Evolutionary conservation across 2,888 invertebrate species (phyloP).

Genomic region (Drosophila nr. medialis): DNA sequence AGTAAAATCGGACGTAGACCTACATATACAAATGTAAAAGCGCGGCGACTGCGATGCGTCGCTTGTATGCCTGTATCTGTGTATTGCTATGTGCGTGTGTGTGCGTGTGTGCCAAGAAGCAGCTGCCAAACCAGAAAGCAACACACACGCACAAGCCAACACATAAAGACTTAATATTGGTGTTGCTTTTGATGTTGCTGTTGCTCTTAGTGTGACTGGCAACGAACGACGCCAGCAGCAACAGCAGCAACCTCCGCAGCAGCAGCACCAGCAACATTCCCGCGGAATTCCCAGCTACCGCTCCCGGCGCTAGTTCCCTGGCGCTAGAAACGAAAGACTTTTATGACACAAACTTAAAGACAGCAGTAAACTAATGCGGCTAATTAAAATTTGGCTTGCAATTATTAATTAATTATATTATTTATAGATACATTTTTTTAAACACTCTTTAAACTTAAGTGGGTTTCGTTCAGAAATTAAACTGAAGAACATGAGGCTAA

Average conservation of each 20-base stretch:
- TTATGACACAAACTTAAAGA: conserved; percentile 43
- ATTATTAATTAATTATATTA: neutral
- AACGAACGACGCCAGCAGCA: conserved; percentile 52
- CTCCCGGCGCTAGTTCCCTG: conserved; percentile 34
- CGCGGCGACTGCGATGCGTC: conserved; percentile 37
- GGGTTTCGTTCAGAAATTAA: neutral
- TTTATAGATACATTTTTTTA: neutral
- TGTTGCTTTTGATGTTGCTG: conserved; percentile 21
- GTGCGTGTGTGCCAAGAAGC: conserved; percentile 65
- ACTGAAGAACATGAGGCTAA: neutral
- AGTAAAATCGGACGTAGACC: conserved; percentile 85
- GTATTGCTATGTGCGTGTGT: conserved; percentile 12
- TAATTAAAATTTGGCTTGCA: conserved; percentile 17
- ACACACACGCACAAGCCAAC: conserved; percentile 43
- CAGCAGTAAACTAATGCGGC: conserved; percentile 22
- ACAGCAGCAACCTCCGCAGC: conserved; percentile 14
- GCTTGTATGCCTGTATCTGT: conserved; percentile 19
- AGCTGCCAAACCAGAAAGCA: conserved; percentile 73
- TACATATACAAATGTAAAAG: conserved; percentile 83
- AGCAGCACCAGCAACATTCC: conserved; percentile 27
- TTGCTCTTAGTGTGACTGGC: conserved; percentile 49
- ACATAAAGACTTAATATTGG: conserved; percentile 18
- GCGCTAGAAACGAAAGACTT: conserved; percentile 53
- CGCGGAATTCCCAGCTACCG: conserved; percentile 50
- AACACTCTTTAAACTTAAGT: neutral